phyloP scores from a whole-genome alignment of 2,888 invertebrate species.

The Eulithis prunata region DNA sequence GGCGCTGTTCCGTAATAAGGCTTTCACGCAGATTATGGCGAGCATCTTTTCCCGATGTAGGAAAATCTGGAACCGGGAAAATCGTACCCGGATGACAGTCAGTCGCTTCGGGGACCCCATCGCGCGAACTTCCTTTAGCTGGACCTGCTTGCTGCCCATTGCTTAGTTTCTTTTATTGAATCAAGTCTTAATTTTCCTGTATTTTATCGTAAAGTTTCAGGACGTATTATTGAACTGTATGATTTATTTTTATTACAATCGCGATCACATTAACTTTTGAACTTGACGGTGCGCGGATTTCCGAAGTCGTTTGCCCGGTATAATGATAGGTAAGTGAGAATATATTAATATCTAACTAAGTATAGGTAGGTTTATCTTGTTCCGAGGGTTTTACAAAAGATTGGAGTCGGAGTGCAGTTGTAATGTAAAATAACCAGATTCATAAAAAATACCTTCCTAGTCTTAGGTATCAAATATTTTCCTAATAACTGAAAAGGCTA shows the following conservation, averaged over 20 bases:
- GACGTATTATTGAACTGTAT: conserved; percentile 32
- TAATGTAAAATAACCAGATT: too few species aligned
- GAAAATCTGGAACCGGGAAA: conserved; percentile 69
- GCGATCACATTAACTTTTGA: conserved; percentile 64
- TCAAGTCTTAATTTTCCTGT: conserved; percentile 34
- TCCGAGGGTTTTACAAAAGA: too few species aligned
- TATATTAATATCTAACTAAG: conserved; percentile 3
- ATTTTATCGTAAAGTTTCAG: conserved; percentile 43
- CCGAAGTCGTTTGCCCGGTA: conserved; percentile 63
- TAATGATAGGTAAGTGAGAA: conserved; percentile 76
- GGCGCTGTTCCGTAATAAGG: conserved; percentile 34
- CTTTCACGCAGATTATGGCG: conserved; percentile 37
- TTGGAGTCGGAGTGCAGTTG: too few species aligned
- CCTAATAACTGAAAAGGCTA: too few species aligned
- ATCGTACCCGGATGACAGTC: conserved; percentile 71
- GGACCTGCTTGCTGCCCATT: conserved; percentile 17
- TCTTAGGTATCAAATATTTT: too few species aligned
- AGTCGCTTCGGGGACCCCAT: conserved; percentile 74
- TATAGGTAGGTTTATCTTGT: too few species aligned
- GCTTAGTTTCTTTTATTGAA: conserved; percentile 25
- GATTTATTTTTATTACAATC: conserved; percentile 30
- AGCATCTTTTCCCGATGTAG: conserved; percentile 45
- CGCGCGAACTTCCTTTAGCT: conserved; percentile 57
- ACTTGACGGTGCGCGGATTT: conserved; percentile 64
- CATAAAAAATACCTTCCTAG: too few species aligned